These are phyloP conservation scores for Raja brachyura DNA, from an alignment of 2,113 vertebrate genomes.

Conservation along the genomic window DNA sequence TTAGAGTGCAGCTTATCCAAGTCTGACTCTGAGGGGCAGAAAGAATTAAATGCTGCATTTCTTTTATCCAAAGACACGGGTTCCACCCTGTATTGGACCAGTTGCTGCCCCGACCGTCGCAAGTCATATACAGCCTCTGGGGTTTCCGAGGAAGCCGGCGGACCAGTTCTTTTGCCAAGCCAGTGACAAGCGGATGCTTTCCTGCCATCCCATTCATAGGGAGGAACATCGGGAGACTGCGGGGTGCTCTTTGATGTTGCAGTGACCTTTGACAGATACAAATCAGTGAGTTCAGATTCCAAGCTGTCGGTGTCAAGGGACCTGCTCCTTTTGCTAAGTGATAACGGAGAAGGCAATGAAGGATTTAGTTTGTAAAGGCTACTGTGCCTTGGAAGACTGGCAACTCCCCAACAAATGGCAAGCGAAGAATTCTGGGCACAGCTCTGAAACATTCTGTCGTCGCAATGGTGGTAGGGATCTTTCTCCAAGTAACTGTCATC, in stretches of 20 bases:
- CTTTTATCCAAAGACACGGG: constrained; percentile 43
- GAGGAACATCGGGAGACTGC: constrained; percentile 43
- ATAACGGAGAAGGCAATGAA: constrained; percentile 63
- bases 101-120: constrained; percentile 51
- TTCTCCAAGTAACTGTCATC: constrained; percentile 77
- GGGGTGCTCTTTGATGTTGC: constrained; percentile 40
- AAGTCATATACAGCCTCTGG: constrained; percentile 44
- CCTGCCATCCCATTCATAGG: constrained; percentile 45
- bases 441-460: constrained; percentile 69
- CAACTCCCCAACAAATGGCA: constrained; percentile 71
- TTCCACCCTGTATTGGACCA: constrained; percentile 48
- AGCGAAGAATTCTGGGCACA: constrained; percentile 61
- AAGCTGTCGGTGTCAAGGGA: constrained; percentile 84
- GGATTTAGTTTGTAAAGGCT: constrained; percentile 66
- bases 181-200: constrained; percentile 48
- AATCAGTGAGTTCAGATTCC: constrained; percentile 63
- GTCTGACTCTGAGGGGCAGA: constrained; percentile 41
- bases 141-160: constrained; percentile 43
- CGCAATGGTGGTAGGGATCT: constrained; percentile 75
- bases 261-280: constrained; percentile 45
- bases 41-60: constrained; percentile 43
- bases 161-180: constrained; percentile 51
- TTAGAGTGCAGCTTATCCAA: constrained; percentile 1
- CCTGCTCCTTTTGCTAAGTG: constrained; percentile 75
- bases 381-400: constrained; percentile 81